Evolutionary conservation across 2,113 vertebrate species (phyloP).

Genomic region (Recurvirostra avosetta): DNA sequence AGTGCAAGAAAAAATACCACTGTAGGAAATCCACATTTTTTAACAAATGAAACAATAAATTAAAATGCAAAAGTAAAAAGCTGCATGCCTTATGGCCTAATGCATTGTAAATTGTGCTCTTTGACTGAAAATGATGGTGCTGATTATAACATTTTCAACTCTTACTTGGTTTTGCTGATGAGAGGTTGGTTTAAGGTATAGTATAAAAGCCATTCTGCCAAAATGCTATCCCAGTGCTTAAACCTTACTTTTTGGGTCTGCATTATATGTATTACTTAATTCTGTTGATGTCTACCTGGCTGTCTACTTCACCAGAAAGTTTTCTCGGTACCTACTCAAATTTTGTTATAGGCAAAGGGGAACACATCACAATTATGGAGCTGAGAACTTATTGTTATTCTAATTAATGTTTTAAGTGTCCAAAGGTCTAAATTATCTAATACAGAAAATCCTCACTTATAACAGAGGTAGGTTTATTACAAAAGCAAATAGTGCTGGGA

Average conservation of each 20-base stretch:
- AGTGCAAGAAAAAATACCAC: not conserved
- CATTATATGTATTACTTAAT: not conserved
- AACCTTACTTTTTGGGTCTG: not conserved
- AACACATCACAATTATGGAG: not conserved
- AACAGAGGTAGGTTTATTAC: not conserved
- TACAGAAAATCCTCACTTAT: not conserved
- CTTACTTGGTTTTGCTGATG: not conserved
- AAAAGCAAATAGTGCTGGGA: not conserved
- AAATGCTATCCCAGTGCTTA: fast-evolving
- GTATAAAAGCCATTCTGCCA: not conserved
- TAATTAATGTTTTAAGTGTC: not conserved
- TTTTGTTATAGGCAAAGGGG: not conserved
- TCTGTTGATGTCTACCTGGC: not conserved
- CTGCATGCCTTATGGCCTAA: not conserved
- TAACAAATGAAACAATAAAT: not conserved
- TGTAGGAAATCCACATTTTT: not conserved
- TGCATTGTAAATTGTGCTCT: not conserved
- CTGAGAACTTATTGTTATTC: not conserved
- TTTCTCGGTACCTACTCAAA: not conserved
- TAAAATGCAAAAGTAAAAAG: not conserved
- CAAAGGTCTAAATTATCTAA: not conserved
- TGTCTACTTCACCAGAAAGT: not conserved
- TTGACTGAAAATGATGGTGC: not conserved
- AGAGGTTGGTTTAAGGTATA: not conserved
- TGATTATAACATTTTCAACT: not conserved